Evolutionary conservation across 2,797 vertebrate species (phyloP).

Genomic region (Thripadectes ignobilis): DNA sequence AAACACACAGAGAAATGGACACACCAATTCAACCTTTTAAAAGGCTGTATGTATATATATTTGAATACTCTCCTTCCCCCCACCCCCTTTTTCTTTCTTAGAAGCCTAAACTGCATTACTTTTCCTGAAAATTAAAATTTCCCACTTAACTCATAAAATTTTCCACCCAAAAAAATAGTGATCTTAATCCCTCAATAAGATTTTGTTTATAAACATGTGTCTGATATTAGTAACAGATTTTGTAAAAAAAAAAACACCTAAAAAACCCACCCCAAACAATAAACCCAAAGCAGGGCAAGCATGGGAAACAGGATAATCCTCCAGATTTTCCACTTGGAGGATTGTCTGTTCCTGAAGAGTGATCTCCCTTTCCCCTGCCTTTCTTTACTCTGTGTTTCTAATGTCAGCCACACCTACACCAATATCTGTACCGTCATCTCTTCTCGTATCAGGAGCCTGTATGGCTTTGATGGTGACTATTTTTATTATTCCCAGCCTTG

Average conservation of each 20-base stretch:
- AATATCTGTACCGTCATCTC: not conserved
- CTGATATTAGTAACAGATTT: not conserved
- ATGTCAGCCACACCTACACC: not conserved
- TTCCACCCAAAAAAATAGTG: not conserved
- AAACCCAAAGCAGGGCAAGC: not conserved
- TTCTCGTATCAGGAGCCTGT: not conserved
- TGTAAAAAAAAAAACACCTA: too few relatives aligned
- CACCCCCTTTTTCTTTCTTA: too few relatives aligned
- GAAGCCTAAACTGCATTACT: not conserved
- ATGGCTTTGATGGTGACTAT: slow-evolving; percentile 11
- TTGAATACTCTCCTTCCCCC: not conserved
- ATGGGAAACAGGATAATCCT: not conserved
- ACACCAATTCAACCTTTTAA: not conserved
- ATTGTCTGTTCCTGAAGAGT: not conserved
- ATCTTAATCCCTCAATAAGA: not conserved
- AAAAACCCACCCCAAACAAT: not conserved
- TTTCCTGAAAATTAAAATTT: not conserved
- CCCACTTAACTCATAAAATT: not conserved
- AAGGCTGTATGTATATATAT: not conserved
- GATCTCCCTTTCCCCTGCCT: not conserved
- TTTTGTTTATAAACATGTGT: not conserved
- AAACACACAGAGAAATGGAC: not conserved
- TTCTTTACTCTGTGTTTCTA: not conserved
- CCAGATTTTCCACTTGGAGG: not conserved
- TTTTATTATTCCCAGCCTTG: slow-evolving; percentile 36